These are phyloP conservation scores for Petrocephalus microphthalmus DNA, from an alignment of 2,113 vertebrate species.

Conservation along the genomic window DNA sequence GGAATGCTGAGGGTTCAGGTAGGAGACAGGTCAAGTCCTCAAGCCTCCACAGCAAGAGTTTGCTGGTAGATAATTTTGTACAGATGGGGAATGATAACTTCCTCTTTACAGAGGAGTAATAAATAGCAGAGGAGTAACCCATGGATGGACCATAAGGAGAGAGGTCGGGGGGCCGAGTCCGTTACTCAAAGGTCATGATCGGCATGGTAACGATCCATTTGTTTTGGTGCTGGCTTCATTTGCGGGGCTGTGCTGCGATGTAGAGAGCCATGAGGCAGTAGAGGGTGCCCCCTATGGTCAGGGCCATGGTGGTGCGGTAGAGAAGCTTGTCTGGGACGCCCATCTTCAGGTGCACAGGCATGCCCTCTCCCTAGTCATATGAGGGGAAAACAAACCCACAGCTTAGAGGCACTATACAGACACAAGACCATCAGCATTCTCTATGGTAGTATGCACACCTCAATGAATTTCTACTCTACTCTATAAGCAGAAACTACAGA, in stretches of 20 bases:
- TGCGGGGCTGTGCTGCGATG: constrained; percentile 76
- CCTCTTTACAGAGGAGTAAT: constrained; percentile 2
- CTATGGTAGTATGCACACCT: not conserved
- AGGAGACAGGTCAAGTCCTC: not conserved
- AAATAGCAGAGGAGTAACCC: not conserved
- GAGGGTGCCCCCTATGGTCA: constrained; percentile 81
- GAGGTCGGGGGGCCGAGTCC: not conserved
- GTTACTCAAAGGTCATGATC: not conserved
- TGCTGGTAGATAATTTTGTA: not conserved
- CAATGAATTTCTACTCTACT: not conserved
- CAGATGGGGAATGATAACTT: not conserved
- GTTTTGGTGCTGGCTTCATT: constrained; percentile 39
- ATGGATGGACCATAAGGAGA: not conserved
- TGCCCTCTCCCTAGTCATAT: constrained; percentile 59
- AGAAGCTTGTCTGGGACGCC: constrained; percentile 69
- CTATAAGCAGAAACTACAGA: not conserved
- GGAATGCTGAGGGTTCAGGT: not conserved
- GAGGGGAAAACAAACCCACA: not conserved
- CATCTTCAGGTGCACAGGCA: constrained; percentile 68
- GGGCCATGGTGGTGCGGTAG: constrained; percentile 92
- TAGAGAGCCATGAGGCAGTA: constrained; percentile 88
- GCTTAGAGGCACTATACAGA: not conserved
- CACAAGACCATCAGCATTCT: not conserved
- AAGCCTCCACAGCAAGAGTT: not conserved
- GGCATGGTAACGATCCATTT: not conserved